Evolutionary conservation across 2,113 vertebrate genomes (phyloP).

Genomic region (Hoplias malabaricus): DNA sequence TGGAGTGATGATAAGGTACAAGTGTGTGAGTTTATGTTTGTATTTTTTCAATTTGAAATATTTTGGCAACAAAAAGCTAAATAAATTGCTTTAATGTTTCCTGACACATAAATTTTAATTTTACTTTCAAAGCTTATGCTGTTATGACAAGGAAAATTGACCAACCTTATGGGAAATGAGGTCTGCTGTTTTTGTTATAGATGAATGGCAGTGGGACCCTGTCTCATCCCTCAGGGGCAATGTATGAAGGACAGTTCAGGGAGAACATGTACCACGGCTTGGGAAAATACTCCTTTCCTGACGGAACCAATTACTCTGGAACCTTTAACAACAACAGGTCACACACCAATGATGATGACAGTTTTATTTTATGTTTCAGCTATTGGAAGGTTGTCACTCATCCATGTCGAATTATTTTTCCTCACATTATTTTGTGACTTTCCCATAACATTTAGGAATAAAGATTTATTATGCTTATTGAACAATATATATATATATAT

Average conservation of each 20-base stretch:
- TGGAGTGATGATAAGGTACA: conserved; percentile 81
- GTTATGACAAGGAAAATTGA: too few relatives aligned
- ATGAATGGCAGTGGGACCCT: conserved; percentile 81
- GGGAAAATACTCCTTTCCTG: conserved; percentile 79
- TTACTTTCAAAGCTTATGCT: too few relatives aligned
- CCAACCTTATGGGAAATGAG: not conserved
- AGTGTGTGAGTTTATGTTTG: not conserved
- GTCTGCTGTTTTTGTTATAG: conserved; percentile 51
- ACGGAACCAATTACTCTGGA: conserved; percentile 75
- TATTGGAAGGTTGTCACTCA: too few relatives aligned
- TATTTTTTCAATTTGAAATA: not conserved
- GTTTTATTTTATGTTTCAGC: too few relatives aligned
- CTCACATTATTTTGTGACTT: too few relatives aligned
- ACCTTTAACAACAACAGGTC: conserved; percentile 82
- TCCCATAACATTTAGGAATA: too few relatives aligned
- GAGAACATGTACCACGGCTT: conserved; percentile 81
- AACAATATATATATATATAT: too few relatives aligned
- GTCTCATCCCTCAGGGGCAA: conserved; percentile 77
- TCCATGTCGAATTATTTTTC: too few relatives aligned
- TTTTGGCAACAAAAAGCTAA: too few relatives aligned
- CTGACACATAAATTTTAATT: too few relatives aligned
- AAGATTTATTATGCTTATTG: too few relatives aligned
- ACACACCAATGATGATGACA: not conserved
- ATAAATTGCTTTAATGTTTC: too few relatives aligned
- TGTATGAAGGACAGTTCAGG: conserved; percentile 83